Base-by-base conservation (phyloP, 2,113 vertebrate species). In the Zapus hudsonius region DNA sequence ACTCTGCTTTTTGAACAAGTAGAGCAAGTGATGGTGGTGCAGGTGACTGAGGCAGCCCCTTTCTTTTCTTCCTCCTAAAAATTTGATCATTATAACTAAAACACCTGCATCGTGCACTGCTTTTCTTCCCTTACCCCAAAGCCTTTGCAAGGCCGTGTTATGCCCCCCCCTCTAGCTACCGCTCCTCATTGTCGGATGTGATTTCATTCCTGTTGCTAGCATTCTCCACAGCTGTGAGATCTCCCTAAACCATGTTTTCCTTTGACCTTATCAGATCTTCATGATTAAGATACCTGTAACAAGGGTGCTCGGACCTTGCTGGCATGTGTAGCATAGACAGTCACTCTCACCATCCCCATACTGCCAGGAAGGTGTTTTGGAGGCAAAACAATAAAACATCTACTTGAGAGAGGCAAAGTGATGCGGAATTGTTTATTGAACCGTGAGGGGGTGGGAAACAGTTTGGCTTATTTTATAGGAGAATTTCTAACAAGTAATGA, bases 401-500 rank as follows among this genome's bases (percentile, higher is more conserved):
- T n/a, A n/a, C n/a, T n/a, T n/a, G n/a, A n/a, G n/a, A n/a, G 47
- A 75, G 17, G 64, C 31, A n/a, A n/a, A 67, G n/a, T 63, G 40
- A 29, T 52, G 16, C 72, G n/a, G 44, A 29, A 31, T 73, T 74
- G 93, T 59, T 3, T 31, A 20, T 19, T 91, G 84, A 42, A 38
- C 76, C 40, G 0, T 75, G 40, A 95, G 66, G 93, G 9, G 31
- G 23, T 63, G 25, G 81, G 36, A 83, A 84, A 25, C 5, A 38
- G 33, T 82, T 47, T 44, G 36, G 42, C 47, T 88, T 8, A 7
- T 73, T 27, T 44, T 91, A 8, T 66, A 47, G 70, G 27, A 78
- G 69, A 55, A 9, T 73, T 93, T 92, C 33, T 67, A 82, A 55
- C 42, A n/a, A n/a, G n/a, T n/a, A n/a, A n/a, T n/a, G n/a, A n/a